Evolutionary conservation across 2,113 vertebrate genomes (phyloP), one percentile per base, ranked within the genome.

Genomic region (Okapia johnstoni): DNA sequence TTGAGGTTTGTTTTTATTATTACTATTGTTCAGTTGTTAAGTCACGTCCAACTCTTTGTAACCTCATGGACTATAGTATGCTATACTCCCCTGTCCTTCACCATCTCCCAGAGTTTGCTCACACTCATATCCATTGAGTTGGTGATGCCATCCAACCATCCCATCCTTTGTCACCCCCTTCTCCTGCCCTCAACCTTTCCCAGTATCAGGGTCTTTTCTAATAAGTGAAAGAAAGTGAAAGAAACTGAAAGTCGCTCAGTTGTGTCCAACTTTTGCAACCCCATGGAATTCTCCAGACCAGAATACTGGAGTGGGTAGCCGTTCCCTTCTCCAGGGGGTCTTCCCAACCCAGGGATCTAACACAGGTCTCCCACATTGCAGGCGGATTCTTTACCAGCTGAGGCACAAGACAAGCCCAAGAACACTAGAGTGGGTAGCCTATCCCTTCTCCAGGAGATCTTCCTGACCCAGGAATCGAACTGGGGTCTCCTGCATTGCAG

Each of bases 241-340:
- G 17, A 66, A 21, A 66, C 33, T 66, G 17, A 66, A 66, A 66
- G 63, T 66, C 2, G 17, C 63, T 36, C 61, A 66, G 61, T 19
- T 0, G 2, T 10, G 16, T 66, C 61, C 0, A 1, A 66, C 33
- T n/a, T 66, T 19, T 66, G 61, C 61, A 66, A n/a, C 8, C 33
- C 16, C 33, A 66, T n/a, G 33, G 61, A n/a, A n/a, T 66, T 66
- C 61, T n/a, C 33, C 33, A 19, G 61, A n/a, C 61, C 61, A 66
- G 61, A 66, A n/a, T 66, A 66, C 33, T 66, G 16, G 33, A n/a
- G 33, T 66, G 61, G 61, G 8, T 66, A 66, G 61, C 61, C 63
- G n/a, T n/a, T 66, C 63, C 33, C 63, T 66, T n/a, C 63, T 66
- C 16, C 7, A 66, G 63, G 16, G 4, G 63, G n/a, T n/a, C 33